Base-by-base conservation (phyloP, 1,140 invertebrate genomes). In the Sitobion miscanthi region DNA sequence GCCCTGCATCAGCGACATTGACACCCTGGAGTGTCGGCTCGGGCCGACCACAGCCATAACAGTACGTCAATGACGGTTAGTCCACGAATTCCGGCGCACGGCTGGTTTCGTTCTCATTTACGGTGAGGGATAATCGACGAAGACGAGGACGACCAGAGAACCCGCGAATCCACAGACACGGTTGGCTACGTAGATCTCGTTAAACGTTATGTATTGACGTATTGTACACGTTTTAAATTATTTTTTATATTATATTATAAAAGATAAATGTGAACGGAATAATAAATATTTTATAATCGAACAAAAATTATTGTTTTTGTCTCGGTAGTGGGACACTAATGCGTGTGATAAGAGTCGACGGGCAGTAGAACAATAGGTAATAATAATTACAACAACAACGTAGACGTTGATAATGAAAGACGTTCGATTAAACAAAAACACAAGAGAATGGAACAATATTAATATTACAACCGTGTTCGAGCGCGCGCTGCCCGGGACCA, bases 31-130 rank as follows among this genome's bases (percentile, higher is more conserved):
- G 97, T 97, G 97, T 96, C 97, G 96, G 96, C 97, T 97, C 95
- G 96, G 97, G 95, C 96, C 97, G 96, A 96, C 97, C 96, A 96
- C 97, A 97, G 97, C 97, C 97, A 98, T 98, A 94, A 90, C 94
- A 93, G 82, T 1, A 85, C 69, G 82, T 85, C 82, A 85, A 17
- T 57, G 69, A 86, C 91, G 77, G 91, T 93, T 85, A 45, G n/a
- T 93, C 47, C 49, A 86, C 47, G 82, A 93, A 93, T 54, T 54
- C 30, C 82, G 77, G n/a, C 21, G 45, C 6, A 23, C 77, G 45
- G n/a, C 49, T n/a, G 47, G 11, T 85, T 25, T 85, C n/a, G 42
- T 52, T 92, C 77, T 89, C 88, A 89, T 89, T 89, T 57, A 89
- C 54, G 35, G 25, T 38, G 57, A 9, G 85, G 17, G 85, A 87